Evolutionary conservation across 2,113 vertebrate genomes (phyloP).

Genomic region (Suricata suricatta): DNA sequence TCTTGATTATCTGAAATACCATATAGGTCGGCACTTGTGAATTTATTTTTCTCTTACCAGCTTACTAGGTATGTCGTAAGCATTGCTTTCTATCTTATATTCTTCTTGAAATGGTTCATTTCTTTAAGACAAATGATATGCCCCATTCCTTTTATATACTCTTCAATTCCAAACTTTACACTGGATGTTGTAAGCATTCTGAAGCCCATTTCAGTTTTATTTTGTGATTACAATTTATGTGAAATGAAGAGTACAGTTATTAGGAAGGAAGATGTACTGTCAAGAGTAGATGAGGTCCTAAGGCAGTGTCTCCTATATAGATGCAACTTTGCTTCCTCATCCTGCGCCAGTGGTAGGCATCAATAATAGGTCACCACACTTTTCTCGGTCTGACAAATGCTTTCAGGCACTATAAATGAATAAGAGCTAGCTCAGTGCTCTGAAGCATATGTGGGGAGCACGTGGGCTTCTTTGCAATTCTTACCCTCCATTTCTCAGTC

Average conservation of each 20-base stretch:
- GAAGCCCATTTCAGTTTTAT: neutral
- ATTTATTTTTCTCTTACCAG: neutral
- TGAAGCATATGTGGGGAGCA: neutral
- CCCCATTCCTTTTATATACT: neutral
- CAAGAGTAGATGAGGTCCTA: neutral
- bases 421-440: neutral
- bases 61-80: neutral
- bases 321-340: neutral
- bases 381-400: neutral
- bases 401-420: neutral
- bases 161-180: neutral
- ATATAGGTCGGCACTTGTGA: neutral
- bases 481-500: neutral
- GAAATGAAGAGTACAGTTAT: neutral
- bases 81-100: neutral
- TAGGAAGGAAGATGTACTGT: neutral
- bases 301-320: rapidly evolving
- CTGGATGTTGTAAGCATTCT: neutral
- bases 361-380: neutral
- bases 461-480: neutral
- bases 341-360: neutral
- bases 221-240: neutral
- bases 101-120: neutral
- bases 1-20: neutral
- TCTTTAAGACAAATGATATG: neutral